Evolutionary conservation across 2,888 invertebrate genomes (phyloP).

Genomic region (Hipparchia sbordonii): DNA sequence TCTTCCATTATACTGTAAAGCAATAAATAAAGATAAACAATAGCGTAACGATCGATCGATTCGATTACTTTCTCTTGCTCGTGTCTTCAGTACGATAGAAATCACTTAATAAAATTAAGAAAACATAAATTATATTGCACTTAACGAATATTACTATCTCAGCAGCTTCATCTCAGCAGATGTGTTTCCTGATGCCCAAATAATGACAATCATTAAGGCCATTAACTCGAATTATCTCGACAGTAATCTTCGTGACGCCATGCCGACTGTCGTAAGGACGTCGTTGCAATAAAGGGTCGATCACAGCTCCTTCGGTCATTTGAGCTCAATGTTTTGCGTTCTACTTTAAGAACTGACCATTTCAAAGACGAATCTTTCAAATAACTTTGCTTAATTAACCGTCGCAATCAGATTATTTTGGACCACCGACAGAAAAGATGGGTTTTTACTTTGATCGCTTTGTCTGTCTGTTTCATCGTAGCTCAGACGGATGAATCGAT

Average conservation of each 20-base stretch:
- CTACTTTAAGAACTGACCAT: background rate
- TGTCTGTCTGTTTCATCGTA: too few species aligned
- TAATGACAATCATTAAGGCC: background rate
- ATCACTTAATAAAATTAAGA: background rate
- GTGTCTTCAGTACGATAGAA: background rate
- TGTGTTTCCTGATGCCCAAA: background rate
- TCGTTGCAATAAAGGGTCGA: constrained; percentile 1
- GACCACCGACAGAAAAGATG: too few species aligned
- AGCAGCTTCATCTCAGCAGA: background rate
- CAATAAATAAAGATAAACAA: background rate
- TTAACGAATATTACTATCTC: background rate
- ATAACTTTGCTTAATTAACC: too few species aligned
- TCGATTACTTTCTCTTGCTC: too few species aligned
- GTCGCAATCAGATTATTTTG: too few species aligned
- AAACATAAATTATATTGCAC: background rate
- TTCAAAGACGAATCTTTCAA: background rate
- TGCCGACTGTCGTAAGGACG: constrained; percentile 10
- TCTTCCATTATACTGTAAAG: too few species aligned
- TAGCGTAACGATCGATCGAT: background rate
- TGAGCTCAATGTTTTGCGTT: background rate
- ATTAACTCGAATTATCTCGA: background rate
- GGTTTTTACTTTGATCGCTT: too few species aligned
- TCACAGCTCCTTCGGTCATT: background rate
- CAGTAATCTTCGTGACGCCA: background rate
- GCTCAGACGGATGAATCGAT: too few species aligned